These are phyloP conservation scores for Muscicapa adusta DNA, from an alignment of 2,113 vertebrate species.

Conservation along the genomic window DNA sequence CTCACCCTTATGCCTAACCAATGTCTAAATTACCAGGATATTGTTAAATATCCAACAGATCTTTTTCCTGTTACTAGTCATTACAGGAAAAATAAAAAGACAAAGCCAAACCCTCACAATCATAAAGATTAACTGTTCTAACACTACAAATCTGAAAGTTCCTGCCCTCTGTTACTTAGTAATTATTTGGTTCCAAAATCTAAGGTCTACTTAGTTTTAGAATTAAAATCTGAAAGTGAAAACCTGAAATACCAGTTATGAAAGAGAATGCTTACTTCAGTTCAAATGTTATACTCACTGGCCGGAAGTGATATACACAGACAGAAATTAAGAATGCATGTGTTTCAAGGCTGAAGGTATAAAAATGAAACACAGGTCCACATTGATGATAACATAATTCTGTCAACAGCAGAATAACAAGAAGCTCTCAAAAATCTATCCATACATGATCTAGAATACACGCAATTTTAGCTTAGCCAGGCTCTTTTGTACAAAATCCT, in stretches of 20 bases:
- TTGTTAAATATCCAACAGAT: neutral
- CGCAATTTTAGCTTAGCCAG: neutral
- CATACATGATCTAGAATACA: neutral
- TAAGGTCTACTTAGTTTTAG: neutral
- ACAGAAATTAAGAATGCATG: neutral
- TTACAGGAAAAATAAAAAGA: neutral
- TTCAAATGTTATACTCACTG: neutral
- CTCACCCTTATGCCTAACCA: neutral
- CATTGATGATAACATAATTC: neutral
- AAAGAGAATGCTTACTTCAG: neutral
- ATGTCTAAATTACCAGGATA: neutral
- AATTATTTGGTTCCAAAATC: neutral
- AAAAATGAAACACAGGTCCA: neutral
- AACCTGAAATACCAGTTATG: neutral
- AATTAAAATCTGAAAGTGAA: neutral
- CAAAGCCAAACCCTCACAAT: neutral
- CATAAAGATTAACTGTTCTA: neutral
- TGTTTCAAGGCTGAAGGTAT: neutral
- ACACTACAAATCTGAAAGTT: neutral
- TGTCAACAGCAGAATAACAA: neutral
- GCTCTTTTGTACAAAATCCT: neutral
- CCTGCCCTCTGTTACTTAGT: neutral
- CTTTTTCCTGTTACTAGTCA: neutral
- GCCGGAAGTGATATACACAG: neutral
- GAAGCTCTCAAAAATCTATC: neutral